Evolutionary conservation across 2,797 vertebrate species (phyloP).

Genomic region (Anabacerthia variegaticeps): DNA sequence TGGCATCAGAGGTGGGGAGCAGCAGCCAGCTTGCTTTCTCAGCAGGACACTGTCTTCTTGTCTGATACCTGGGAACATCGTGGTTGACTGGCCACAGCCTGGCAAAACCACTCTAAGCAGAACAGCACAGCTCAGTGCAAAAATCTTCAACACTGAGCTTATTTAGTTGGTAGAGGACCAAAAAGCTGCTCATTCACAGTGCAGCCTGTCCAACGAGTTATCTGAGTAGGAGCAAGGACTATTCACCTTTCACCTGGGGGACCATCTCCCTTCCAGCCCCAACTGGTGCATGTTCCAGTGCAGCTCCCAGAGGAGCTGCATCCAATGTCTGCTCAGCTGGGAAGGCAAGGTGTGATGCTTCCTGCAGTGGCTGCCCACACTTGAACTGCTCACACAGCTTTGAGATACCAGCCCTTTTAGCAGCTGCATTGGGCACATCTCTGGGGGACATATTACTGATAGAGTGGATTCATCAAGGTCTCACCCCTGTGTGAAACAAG

Average conservation of each 20-base stretch:
- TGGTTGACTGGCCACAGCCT: not conserved
- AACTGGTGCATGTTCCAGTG: not conserved
- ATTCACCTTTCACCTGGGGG: not conserved
- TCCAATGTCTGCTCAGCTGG: not conserved
- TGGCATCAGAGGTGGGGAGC: not conserved
- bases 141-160: not conserved
- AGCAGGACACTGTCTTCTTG: not conserved
- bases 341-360: not conserved
- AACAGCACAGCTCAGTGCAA: not conserved
- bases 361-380: fast-evolving
- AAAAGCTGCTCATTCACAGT: not conserved
- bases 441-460: not conserved
- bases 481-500: not conserved
- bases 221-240: not conserved
- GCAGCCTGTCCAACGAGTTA: not conserved
- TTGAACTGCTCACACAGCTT: not conserved
- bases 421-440: not conserved
- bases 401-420: not conserved
- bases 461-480: not conserved
- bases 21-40: not conserved
- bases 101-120: not conserved
- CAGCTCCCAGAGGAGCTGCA: not conserved
- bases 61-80: not conserved
- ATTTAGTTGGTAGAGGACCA: not conserved
- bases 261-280: not conserved